Evolutionary conservation across 2,888 invertebrate genomes (phyloP).

Genomic region (Diloba caeruleocephala): DNA sequence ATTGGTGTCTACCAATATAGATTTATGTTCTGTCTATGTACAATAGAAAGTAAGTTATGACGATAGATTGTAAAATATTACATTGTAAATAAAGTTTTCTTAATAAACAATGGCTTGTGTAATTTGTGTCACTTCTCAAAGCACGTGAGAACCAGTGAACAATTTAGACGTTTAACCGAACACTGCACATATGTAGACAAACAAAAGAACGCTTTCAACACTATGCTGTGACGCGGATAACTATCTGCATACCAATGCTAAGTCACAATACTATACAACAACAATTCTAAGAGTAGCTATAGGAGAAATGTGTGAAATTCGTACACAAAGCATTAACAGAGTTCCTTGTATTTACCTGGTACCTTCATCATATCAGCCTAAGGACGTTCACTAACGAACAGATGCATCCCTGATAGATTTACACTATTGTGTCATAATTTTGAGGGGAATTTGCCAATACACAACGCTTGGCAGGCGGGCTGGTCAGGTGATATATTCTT

Average conservation of each 20-base stretch:
- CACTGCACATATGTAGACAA: constrained; percentile 52
- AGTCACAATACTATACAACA: constrained; percentile 14
- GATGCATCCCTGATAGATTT: too few species aligned
- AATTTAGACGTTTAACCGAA: constrained; percentile 60
- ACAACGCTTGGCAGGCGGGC: too few species aligned
- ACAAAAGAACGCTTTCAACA: constrained; percentile 61
- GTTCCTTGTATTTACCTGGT: background rate
- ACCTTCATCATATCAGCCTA: too few species aligned
- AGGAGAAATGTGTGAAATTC: constrained; percentile 14
- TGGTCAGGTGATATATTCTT: too few species aligned
- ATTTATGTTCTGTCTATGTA: constrained; percentile 67
- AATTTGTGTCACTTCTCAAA: constrained; percentile 73
- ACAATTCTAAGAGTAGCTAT: constrained; percentile 14
- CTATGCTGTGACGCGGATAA: constrained; percentile 46
- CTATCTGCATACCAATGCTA: constrained; percentile 37
- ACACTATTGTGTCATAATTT: too few species aligned
- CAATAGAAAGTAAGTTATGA: constrained; percentile 79
- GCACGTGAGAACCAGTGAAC: constrained; percentile 69
- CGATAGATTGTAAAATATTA: constrained; percentile 84
- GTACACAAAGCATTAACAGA: background rate
- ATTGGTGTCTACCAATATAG: constrained; percentile 62
- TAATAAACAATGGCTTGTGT: constrained; percentile 75
- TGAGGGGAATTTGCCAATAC: too few species aligned
- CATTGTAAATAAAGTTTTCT: constrained; percentile 87
- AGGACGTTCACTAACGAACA: too few species aligned